phyloP scores from a whole-genome alignment of 2,797 vertebrate genomes.

The Melanotaenia nigrans region DNA sequence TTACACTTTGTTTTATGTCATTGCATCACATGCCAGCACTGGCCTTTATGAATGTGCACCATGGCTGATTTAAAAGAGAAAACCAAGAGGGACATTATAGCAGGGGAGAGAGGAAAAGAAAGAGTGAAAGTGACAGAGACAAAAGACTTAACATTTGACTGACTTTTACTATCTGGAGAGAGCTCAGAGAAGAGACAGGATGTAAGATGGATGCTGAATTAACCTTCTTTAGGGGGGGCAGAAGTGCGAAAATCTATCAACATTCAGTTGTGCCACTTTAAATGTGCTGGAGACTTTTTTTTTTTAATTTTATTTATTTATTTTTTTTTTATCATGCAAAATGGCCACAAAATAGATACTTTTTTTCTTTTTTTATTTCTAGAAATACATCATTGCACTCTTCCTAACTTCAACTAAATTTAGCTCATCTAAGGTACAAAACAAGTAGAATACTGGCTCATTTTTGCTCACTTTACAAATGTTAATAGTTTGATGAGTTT shows the following conservation, averaged over 20 bases:
- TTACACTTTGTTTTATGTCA: too few relatives aligned
- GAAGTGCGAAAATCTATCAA: neutral
- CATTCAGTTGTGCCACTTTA: neutral
- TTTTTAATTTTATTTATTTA: too few relatives aligned
- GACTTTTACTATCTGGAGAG: neutral
- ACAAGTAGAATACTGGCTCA: too few relatives aligned
- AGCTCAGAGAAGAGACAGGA: neutral
- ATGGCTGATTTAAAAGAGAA: neutral
- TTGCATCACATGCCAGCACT: neutral
- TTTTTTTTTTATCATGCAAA: too few relatives aligned
- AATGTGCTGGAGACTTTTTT: neutral
- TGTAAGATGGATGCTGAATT: neutral
- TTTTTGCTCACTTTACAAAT: neutral
- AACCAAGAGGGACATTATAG: neutral
- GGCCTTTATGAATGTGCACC: neutral
- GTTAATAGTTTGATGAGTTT: neutral
- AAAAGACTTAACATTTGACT: neutral
- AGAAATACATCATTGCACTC: too few relatives aligned
- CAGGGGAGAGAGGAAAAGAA: neutral
- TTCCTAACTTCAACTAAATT: too few relatives aligned
- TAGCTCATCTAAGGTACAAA: too few relatives aligned
- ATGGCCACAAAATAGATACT: too few relatives aligned
- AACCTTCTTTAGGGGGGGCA: neutral
- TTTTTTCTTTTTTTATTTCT: too few relatives aligned
- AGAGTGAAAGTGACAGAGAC: neutral